Conservation (phyloP, 2,797 vertebrate species). For the Dipus sagitta region DNA sequence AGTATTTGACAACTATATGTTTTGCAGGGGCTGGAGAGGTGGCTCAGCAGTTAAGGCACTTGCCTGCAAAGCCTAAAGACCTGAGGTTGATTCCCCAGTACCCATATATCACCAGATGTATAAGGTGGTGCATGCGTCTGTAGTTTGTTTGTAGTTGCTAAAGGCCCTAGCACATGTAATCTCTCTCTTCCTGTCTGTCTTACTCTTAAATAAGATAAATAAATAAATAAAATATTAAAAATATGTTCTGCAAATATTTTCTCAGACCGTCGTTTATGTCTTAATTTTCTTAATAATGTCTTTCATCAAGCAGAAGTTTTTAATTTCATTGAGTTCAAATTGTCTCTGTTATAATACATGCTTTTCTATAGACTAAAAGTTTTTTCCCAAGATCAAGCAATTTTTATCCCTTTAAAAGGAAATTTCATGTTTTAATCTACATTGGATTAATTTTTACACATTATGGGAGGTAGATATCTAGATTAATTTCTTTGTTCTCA, state of each 20-base stretch:
- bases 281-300: constrained; percentile 13
- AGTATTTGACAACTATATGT: background rate
- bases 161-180: too few relatives aligned
- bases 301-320: constrained; percentile 44
- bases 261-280: background rate
- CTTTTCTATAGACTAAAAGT: constrained; percentile 19
- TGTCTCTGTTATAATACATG: background rate
- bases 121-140: too few relatives aligned
- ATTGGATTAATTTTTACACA: constrained; percentile 34
- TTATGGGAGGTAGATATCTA: background rate
- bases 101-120: too few relatives aligned
- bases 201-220: too few relatives aligned
- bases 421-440: constrained; percentile 18
- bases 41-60: too few relatives aligned
- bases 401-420: constrained; percentile 1
- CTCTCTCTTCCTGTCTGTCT: too few relatives aligned
- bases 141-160: too few relatives aligned
- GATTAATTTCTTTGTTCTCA: background rate
- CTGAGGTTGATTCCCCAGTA: too few relatives aligned
- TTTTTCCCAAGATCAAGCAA: constrained; percentile 3
- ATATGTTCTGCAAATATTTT: background rate
- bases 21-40: too few relatives aligned
- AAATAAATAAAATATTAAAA: too few relatives aligned
- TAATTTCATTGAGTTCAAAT: constrained; percentile 11
- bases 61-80: too few relatives aligned